A percentile compares a stretch with the other conserved stretches of the same genome.
Conservation (phyloP, 2,797 vertebrate genomes). For the Silurus aristotelis region DNA sequence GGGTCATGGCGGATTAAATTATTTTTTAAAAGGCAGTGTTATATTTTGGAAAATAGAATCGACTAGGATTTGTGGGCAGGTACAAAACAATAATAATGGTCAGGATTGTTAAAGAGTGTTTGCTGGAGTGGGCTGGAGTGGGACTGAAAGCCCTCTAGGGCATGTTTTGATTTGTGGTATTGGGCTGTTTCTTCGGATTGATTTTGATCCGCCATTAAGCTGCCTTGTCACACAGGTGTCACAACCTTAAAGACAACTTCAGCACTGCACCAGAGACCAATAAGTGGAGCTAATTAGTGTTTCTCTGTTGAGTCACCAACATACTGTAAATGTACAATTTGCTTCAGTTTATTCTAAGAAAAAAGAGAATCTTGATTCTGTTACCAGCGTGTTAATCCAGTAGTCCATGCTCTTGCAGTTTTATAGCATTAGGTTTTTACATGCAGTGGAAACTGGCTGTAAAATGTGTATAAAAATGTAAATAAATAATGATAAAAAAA, state of each 20-base stretch:
- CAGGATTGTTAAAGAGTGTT: slow-evolving; percentile 10
- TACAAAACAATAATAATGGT: background rate
- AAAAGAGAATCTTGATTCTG: background rate
- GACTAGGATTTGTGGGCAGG: background rate
- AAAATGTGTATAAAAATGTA: background rate
- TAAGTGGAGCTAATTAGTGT: slow-evolving; percentile 12
- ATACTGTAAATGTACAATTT: background rate
- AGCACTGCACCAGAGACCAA: background rate
- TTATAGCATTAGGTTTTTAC: background rate
- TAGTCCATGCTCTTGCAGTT: background rate
- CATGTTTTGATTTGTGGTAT: background rate
- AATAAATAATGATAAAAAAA: too few relatives aligned
- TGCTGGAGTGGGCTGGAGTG: slow-evolving; percentile 1
- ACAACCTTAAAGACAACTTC: background rate
- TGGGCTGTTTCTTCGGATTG: slow-evolving; percentile 14
- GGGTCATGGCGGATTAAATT: background rate
- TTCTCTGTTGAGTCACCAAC: slow-evolving; percentile 9
- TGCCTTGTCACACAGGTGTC: slow-evolving; percentile 15
- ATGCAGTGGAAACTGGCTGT: background rate
- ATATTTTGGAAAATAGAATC: slow-evolving; percentile 1
- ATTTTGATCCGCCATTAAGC: background rate
- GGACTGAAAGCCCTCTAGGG: slow-evolving; percentile 2
- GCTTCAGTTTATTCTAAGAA: background rate
- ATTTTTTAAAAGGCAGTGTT: background rate
- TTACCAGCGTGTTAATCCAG: background rate